Conservation (phyloP, 2,888 invertebrate species). For the Phragmatobia fuliginosa region DNA sequence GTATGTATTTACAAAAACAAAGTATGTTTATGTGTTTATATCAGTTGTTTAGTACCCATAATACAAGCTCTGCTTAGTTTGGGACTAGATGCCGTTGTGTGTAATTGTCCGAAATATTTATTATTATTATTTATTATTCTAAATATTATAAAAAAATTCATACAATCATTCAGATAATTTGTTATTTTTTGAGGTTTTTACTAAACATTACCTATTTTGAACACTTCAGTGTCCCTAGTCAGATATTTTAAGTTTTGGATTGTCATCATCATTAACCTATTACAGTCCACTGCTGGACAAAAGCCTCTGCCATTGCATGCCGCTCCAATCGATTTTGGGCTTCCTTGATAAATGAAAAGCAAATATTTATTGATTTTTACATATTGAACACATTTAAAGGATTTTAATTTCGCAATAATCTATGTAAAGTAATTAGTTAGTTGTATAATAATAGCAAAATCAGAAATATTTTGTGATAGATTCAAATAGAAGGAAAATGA, state of each 20-base stretch:
- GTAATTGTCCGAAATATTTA: no score
- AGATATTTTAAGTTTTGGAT: conserved; percentile 5
- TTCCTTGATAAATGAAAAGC: no score
- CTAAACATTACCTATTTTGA: background rate
- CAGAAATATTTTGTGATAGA: background rate
- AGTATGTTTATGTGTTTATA: no score
- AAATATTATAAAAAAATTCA: background rate
- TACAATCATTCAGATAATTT: background rate
- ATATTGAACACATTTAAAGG: conserved; percentile 14
- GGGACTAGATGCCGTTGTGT: no score
- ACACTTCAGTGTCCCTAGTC: background rate
- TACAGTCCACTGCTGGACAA: no score
- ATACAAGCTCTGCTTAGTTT: no score
- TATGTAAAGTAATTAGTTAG: conserved; percentile 17
- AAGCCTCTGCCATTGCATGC: no score
- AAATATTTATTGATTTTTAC: conserved; percentile 22
- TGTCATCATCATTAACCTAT: no score
- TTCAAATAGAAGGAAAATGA: conserved; percentile 1
- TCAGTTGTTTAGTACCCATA: no score
- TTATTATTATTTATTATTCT: no score
- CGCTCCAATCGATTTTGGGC: no score
- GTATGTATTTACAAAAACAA: no score
- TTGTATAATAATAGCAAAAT: conserved; percentile 4
- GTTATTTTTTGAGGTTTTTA: background rate
- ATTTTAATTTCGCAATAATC: background rate